Base-by-base conservation (phyloP, 1,140 invertebrate species). In the Drosophila suzukii region DNA sequence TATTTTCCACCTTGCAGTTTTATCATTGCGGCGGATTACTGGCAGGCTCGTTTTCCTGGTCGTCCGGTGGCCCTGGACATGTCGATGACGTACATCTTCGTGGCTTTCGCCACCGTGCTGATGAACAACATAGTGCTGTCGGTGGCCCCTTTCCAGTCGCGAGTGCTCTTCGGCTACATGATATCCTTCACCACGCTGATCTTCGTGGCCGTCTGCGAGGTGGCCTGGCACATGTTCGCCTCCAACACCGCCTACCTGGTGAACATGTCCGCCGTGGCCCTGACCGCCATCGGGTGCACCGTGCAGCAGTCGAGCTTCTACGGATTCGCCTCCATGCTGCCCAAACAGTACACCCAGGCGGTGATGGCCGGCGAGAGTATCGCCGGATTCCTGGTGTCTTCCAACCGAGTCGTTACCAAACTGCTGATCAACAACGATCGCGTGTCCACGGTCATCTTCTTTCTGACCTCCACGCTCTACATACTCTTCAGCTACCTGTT, bases 281-380 rank as follows among this genome's bases (percentile, higher is more conserved):
- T 97, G 38, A 96, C 98, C 0, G 96, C 97, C 12, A 94, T 98
- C 58, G 97, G 97, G 13, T 98, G 97, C 88, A 59, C 90, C 94
- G 96, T 98, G 49, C 97, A 98, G 92, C 97, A 98, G 93, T 97
- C 97, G 0, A 98, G 97, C 92, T 98, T 98, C 93, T 98, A 98
- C 92, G 97, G 97, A 8, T 98, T 97, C 89, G 97, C 97, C 3
- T 97, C 97, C 63, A 98, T 98, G 95, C 93, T 98, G 59, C 97
- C 97, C 15, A 95, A 95, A 61, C 81, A 92, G 20, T 98, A 98
- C 85, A 98, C 97, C 0, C 97, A 98, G 91, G 97, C 97, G 55
- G 97, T 98, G 0, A 98, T 98, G 97, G 96, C 96, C 15, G 97
- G 97, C 56, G 97, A 98, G 95, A 98, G 97, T 96, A 95, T 96